A percentile compares a stretch with the other conserved stretches of the same genome.
Evolutionary conservation across 1,140 invertebrate species (phyloP).

Genomic region (Delia radicum): DNA sequence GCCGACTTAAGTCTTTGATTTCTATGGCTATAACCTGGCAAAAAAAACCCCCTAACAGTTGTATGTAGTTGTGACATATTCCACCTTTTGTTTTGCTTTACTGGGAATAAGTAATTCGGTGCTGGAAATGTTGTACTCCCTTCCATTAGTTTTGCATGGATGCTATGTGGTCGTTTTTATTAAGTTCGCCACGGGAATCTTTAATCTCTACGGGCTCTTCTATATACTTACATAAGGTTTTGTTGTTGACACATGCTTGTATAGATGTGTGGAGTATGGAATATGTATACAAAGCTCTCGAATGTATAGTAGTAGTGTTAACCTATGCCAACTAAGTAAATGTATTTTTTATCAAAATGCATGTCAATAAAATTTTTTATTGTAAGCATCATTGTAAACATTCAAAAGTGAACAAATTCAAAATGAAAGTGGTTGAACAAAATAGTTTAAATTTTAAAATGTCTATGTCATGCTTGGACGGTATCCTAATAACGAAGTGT

Average conservation of each 20-base stretch:
- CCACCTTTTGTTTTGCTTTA: not conserved
- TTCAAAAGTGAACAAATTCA: too few relatives aligned
- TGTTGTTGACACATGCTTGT: conserved; percentile 13
- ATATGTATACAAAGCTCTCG: too few relatives aligned
- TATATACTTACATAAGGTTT: not conserved
- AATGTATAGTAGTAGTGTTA: too few relatives aligned
- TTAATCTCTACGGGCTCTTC: conserved; percentile 21
- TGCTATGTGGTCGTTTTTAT: conserved; percentile 13
- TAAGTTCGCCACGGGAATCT: conserved; percentile 23
- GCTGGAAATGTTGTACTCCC: too few relatives aligned
- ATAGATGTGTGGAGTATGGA: not conserved
- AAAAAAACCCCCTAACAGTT: not conserved
- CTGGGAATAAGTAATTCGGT: not conserved
- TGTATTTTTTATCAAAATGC: too few relatives aligned
- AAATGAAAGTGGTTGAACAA: too few relatives aligned
- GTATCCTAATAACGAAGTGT: too few relatives aligned
- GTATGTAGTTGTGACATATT: not conserved
- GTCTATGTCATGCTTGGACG: too few relatives aligned
- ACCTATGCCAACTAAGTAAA: too few relatives aligned
- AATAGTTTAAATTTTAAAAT: too few relatives aligned
- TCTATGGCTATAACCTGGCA: not conserved
- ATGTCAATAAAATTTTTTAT: too few relatives aligned
- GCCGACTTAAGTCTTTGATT: conserved; percentile 16
- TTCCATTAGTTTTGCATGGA: not conserved
- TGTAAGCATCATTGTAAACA: too few relatives aligned